Base-by-base conservation (phyloP, 2,797 vertebrate genomes). In the Onychomys arenicola region DNA sequence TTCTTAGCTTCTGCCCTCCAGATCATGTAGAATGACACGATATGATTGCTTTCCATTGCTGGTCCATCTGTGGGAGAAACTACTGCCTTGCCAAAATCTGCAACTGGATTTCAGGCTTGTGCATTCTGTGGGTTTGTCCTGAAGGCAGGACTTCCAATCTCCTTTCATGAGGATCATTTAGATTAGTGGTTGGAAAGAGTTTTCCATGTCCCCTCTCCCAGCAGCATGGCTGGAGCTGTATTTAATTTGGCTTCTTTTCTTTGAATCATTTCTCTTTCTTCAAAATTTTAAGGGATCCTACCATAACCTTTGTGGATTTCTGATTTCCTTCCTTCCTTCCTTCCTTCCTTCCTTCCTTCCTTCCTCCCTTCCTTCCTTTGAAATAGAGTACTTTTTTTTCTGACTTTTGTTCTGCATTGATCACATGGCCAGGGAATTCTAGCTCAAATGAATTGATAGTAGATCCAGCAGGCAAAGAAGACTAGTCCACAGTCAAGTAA, bases 401-500 rank as follows among this genome's bases (percentile, higher is more conserved):
- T 49, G 13, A 27, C 23, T 77, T 43, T 73, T 37, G 21, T 32
- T 12, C 40, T 76, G 46, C 25, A 13, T 12, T 77, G 27, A 27
- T 75, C 37, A 75, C 71, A 73, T 16, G 32, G 12, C 32, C 63
- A 86, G 5, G 49, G 59, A 90, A 77, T 37, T 78, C 69, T 71
- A 86, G 59, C 76, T 93, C 76, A 46, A 86, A 34, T 90, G 86
- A 92, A 93, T n/a, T 71, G 52, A 89, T 73, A 71, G 17, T 78
- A 32, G 29, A 37, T 63, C 9, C 10, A 52, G 46, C 29, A 21
- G 14, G 19, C 37, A 40, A 40, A 61, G n/a, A 71, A 71, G 63
- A 55, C 77, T 77, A 90, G 34, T 61, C 13, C 37, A 37, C 49
- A 32, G 29, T 80, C n/a, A 71, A 86, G 61, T 52, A 43, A 61